Percentiles rank a stretch among this genome's conserved stretches.
phyloP scores from a whole-genome alignment of 2,888 invertebrate genomes.

The Chloroclysta siterata region DNA sequence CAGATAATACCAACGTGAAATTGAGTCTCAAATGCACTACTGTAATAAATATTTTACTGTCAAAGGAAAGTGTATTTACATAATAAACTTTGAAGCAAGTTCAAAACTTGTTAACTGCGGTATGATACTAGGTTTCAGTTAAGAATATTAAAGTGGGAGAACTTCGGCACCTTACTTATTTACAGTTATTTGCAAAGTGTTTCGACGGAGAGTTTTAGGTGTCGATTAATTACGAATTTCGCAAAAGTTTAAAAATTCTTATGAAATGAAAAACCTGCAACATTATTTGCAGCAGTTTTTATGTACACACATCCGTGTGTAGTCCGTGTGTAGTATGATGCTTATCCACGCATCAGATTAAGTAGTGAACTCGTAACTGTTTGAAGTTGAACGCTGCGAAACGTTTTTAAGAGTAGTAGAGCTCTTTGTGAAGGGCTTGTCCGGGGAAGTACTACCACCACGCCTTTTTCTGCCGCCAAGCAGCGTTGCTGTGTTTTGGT shows the following conservation, averaged over 20 bases:
- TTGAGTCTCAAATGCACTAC: constrained; percentile 15
- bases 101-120: constrained; percentile 31
- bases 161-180: constrained; percentile 21
- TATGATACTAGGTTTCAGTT: constrained; percentile 30
- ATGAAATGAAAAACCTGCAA: no score
- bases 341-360: no score
- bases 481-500: no score
- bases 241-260: neutral
- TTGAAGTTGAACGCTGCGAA: no score
- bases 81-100: constrained; percentile 26
- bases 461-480: no score
- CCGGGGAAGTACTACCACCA: no score
- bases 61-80: constrained; percentile 26
- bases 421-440: no score
- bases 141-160: constrained; percentile 29
- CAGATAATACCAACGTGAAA: constrained; percentile 1
- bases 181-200: constrained; percentile 21
- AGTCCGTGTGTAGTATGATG: no score
- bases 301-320: no score
- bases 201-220: constrained; percentile 5
- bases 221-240: neutral
- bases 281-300: no score
- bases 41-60: constrained; percentile 31
- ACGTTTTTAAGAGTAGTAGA: no score
- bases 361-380: no score